A percentile compares a stretch with the other conserved stretches of the same genome.
These are phyloP conservation scores for Agapetus fuscipes DNA, from an alignment of 2,888 invertebrate genomes.

Conservation along the genomic window DNA sequence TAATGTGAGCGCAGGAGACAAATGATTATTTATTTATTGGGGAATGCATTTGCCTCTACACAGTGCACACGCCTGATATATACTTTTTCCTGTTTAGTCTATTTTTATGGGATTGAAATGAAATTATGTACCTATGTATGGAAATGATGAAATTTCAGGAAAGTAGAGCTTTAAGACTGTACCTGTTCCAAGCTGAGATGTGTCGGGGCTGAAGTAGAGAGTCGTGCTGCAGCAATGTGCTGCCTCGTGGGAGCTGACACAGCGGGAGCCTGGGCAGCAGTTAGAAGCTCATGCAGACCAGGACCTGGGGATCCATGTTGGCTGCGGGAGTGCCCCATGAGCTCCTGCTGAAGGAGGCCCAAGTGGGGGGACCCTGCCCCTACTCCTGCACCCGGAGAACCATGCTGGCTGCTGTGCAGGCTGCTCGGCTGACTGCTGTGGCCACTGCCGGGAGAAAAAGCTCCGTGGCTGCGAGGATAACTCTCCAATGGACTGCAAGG, in stretches of 20 bases:
- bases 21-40: too few species aligned
- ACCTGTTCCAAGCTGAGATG: slow-evolving; percentile 69
- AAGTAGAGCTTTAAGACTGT: slow-evolving; percentile 3
- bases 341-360: slow-evolving; percentile 55
- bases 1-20: too few species aligned
- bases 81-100: too few species aligned
- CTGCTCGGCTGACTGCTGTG: slow-evolving; percentile 51
- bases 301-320: slow-evolving; percentile 30
- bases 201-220: slow-evolving; percentile 82
- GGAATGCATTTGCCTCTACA: too few species aligned
- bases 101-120: too few species aligned
- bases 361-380: too few species aligned
- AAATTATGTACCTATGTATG: too few species aligned
- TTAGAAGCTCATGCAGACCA: slow-evolving; percentile 28
- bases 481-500: slow-evolving; percentile 44
- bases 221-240: slow-evolving; percentile 47
- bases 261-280: slow-evolving; percentile 34
- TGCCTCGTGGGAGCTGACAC: slow-evolving; percentile 37
- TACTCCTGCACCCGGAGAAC: too few species aligned
- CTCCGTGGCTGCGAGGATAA: slow-evolving; percentile 29
- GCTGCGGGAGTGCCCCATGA: slow-evolving; percentile 52
- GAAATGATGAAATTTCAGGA: too few species aligned
- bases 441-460: slow-evolving; percentile 60
- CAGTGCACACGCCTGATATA: too few species aligned
- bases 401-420: slow-evolving; percentile 36